Evolutionary conservation across 2,888 invertebrate genomes (phyloP).

Genomic region (Pyrocoelia pectoralis): DNA sequence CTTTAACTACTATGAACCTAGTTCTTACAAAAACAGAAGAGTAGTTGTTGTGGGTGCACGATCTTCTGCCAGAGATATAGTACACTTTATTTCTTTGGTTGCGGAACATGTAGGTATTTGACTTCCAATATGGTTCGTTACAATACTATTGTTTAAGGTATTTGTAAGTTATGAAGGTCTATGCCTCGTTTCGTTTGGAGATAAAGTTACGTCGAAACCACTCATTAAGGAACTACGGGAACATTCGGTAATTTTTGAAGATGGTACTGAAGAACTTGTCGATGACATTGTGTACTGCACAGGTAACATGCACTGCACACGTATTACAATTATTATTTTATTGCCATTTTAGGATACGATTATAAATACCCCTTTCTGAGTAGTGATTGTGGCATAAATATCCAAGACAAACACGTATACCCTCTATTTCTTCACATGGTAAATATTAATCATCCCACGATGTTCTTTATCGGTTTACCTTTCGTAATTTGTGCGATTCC

Average conservation of each 20-base stretch:
- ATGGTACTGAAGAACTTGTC: constrained; percentile 62
- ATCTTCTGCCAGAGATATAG: constrained; percentile 84
- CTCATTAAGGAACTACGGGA: constrained; percentile 68
- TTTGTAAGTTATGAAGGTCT: background rate
- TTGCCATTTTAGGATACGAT: constrained; percentile 58
- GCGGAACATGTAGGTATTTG: constrained; percentile 14
- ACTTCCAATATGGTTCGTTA: background rate
- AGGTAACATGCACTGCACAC: no score
- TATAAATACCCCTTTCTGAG: constrained; percentile 62
- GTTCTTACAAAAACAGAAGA: constrained; percentile 69
- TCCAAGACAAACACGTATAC: constrained; percentile 79
- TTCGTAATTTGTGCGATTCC: constrained; percentile 85
- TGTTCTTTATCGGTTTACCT: constrained; percentile 86
- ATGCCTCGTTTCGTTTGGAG: no score
- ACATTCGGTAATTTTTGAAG: background rate
- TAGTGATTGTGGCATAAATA: constrained; percentile 71
- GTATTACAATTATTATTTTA: background rate
- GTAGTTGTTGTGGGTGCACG: constrained; percentile 88
- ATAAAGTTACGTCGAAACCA: constrained; percentile 46
- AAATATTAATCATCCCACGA: constrained; percentile 79
- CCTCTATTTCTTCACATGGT: constrained; percentile 88
- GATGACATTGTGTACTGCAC: constrained; percentile 78
- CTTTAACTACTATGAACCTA: constrained; percentile 80
- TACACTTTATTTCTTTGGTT: constrained; percentile 49
- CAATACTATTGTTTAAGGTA: constrained; percentile 28